Base-by-base conservation (phyloP, 2,113 vertebrate species). In the Aptenodytes patagonicus region DNA sequence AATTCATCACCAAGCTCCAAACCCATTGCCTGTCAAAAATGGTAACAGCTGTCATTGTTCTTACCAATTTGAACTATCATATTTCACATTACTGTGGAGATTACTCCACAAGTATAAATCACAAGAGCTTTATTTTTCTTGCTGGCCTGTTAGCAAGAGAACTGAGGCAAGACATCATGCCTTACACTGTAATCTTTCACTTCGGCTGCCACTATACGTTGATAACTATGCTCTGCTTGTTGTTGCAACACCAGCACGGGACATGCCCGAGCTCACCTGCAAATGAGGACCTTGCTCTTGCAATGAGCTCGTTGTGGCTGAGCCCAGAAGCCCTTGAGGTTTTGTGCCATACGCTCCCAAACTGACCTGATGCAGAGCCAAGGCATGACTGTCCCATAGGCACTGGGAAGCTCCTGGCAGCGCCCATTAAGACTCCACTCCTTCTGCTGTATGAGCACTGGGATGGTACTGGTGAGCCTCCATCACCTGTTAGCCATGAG, bases 1-100 rank as follows among this genome's bases (percentile, higher is more conserved):
- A 92, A 94, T 97, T 82, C 75, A 94, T 97, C 95, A 95, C 62
- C 68, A 26, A 94, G 61, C 87, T 89, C 83, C 84, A 89, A 92
- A 87, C 71, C 78, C 89, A 70, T 85, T 93, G 75, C 93, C 85
- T 96, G 96, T 96, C 96, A 93, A 44, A 96, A 92, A 47, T 2
- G 29, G 79, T 70, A 95, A 88, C 91, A 89, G 91, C 87, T 95
- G 66, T 95, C 96, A 95, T 96, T 94, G 95, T 80, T 95, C 94
- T 90, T 91, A 68, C 55, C 79, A 82, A 95, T 95, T 94, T 91
- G 84, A 86, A 69, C 92, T 15, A 62, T 61, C 68, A 81, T 91
- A 95, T 96, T 97, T 97, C 89, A 93, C 92, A 87, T 95, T 87
- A 92, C 81, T 83, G 55, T 12, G 19, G 91, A 97, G 94, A 95